phyloP scores from a whole-genome alignment of 2,113 vertebrate genomes.

The Antigone vipio region DNA sequence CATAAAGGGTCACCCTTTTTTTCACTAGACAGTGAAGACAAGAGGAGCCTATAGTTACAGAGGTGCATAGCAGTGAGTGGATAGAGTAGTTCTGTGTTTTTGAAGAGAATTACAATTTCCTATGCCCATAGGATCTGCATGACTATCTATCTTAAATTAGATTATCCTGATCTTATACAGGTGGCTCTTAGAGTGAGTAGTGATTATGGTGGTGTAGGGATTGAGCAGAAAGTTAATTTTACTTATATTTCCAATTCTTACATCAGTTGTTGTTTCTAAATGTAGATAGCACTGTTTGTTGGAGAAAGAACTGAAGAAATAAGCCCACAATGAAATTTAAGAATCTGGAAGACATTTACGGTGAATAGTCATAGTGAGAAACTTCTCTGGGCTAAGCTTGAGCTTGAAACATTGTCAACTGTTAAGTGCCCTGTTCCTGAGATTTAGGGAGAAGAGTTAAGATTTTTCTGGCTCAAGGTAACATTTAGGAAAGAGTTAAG shows the following conservation, averaged over 20 bases:
- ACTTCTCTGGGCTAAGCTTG: not conserved
- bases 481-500: not conserved
- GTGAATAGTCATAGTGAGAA: not conserved
- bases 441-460: not conserved
- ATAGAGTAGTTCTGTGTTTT: not conserved
- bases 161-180: not conserved
- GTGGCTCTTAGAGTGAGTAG: not conserved
- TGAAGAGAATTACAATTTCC: not conserved
- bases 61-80: not conserved
- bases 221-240: not conserved
- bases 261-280: not conserved
- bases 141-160: not conserved
- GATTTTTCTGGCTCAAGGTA: not conserved
- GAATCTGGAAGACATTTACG: not conserved
- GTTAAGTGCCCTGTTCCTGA: not conserved
- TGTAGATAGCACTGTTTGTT: not conserved
- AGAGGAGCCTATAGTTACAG: not conserved
- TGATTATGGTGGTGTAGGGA: not conserved
- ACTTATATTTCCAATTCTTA: not conserved
- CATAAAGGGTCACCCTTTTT: not conserved
- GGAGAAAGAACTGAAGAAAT: not conserved
- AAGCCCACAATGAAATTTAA: not conserved
- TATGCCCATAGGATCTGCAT: too few relatives aligned
- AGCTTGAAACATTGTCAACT: not conserved
- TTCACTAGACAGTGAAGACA: not conserved